Conservation (phyloP, 1,140 invertebrate species). For the Zaprionus vittiger region DNA sequence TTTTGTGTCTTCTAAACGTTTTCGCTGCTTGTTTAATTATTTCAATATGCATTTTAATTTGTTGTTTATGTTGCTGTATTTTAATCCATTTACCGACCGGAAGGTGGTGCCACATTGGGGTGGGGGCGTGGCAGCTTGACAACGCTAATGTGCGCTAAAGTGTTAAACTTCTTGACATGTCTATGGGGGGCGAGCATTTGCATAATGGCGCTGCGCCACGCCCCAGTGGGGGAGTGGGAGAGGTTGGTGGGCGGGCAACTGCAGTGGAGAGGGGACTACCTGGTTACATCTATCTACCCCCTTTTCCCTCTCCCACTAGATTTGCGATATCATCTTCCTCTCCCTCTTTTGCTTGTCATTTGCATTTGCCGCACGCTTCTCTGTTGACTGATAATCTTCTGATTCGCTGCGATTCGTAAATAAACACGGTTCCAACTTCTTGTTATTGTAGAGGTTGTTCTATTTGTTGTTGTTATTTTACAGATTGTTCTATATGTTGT, state of each 20-base stretch:
- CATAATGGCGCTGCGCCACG: slow-evolving; percentile 31
- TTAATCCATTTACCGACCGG: slow-evolving; percentile 1
- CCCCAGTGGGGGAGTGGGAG: neutral
- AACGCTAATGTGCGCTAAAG: slow-evolving; percentile 41
- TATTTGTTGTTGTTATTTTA: neutral
- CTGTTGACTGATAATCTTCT: slow-evolving; percentile 31
- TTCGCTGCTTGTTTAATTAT: slow-evolving; percentile 21
- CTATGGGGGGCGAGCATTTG: slow-evolving; percentile 21
- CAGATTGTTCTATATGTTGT: neutral
- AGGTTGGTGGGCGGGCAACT: neutral
- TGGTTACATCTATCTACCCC: neutral
- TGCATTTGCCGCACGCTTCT: slow-evolving; percentile 31
- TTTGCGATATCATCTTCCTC: neutral
- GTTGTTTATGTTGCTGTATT: slow-evolving; percentile 4
- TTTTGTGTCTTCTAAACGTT: slow-evolving; percentile 30
- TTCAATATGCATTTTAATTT: slow-evolving; percentile 13
- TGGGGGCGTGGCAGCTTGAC: slow-evolving; percentile 18
- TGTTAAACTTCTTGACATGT: slow-evolving; percentile 37
- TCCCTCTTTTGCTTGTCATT: slow-evolving; percentile 11
- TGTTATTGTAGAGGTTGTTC: slow-evolving; percentile 8
- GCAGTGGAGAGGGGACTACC: neutral
- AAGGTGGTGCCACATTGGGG: neutral
- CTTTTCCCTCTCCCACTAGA: neutral
- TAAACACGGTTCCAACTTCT: slow-evolving; percentile 16
- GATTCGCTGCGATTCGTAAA: slow-evolving; percentile 23